A percentile compares a stretch with the other conserved stretches of the same genome.
These are phyloP conservation scores for Ceyx erithaca DNA, from an alignment of 2,797 vertebrate genomes.

Conservation along the genomic window DNA sequence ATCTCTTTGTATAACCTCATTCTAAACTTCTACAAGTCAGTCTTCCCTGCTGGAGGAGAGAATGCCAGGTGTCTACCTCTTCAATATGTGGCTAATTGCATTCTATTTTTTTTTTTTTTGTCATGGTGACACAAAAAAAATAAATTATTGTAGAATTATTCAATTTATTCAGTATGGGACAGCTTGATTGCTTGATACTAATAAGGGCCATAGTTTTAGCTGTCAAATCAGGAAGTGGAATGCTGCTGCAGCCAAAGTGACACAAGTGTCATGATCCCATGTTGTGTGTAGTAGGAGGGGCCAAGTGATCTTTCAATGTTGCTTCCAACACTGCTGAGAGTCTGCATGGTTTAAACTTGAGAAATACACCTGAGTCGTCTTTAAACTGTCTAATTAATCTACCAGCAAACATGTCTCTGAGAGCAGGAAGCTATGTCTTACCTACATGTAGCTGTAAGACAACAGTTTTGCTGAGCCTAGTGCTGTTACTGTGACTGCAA, in stretches of 20 bases:
- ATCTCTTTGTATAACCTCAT: background rate
- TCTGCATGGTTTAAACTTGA: background rate
- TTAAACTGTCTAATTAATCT: background rate
- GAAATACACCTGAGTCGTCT: background rate
- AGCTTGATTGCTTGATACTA: background rate
- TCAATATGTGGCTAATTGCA: background rate
- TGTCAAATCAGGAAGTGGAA: background rate
- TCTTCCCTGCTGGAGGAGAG: background rate
- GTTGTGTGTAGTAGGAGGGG: accelerated
- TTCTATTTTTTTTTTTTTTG: background rate
- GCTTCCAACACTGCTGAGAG: background rate
- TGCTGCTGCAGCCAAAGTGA: background rate
- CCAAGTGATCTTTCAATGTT: accelerated
- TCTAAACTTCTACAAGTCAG: background rate
- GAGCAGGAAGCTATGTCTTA: background rate
- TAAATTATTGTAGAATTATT: background rate
- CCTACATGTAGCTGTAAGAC: background rate
- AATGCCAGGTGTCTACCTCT: accelerated
- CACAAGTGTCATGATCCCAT: accelerated
- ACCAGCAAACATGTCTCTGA: background rate
- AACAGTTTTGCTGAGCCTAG: background rate
- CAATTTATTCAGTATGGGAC: background rate
- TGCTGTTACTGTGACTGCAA: background rate
- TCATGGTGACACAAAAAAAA: background rate
- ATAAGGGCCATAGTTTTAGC: background rate